A percentile compares a stretch with the other conserved stretches of the same genome.
These are phyloP conservation scores for Sebastes umbrosus DNA, from an alignment of 2,797 vertebrate genomes.

Conservation along the genomic window DNA sequence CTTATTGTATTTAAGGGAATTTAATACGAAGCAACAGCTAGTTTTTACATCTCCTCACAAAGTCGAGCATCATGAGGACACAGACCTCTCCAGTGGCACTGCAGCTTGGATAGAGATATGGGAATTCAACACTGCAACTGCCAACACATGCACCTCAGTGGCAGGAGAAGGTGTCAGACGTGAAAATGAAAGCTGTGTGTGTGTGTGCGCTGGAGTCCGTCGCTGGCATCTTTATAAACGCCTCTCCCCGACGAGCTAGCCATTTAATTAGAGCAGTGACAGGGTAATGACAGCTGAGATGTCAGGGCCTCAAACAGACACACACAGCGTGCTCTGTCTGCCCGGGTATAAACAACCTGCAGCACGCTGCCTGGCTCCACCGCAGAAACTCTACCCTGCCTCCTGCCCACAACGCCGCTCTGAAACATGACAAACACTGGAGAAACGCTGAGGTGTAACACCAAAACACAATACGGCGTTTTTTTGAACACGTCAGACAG, in stretches of 20 bases:
- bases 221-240: conserved; percentile 73
- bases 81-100: conserved; percentile 42
- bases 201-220: conserved; percentile 31
- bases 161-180: conserved; percentile 67
- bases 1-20: conserved; percentile 40
- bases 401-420: conserved; percentile 32
- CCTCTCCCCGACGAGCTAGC: conserved; percentile 62
- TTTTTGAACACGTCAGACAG: conserved; percentile 42
- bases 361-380: conserved; percentile 58
- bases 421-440: conserved; percentile 54
- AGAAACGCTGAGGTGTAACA: conserved; percentile 50
- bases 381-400: conserved; percentile 63
- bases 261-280: conserved; percentile 81
- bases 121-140: conserved; percentile 65
- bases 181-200: conserved; percentile 61
- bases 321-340: conserved; percentile 73
- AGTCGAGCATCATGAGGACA: conserved; percentile 25
- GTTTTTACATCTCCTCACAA: conserved; percentile 23
- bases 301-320: conserved; percentile 68
- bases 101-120: conserved; percentile 51
- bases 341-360: conserved; percentile 68
- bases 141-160: conserved; percentile 68
- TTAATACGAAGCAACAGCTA: conserved; percentile 48
- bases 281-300: conserved; percentile 79
- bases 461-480: conserved; percentile 46